Percentiles rank a stretch among this genome's conserved stretches.
These are phyloP conservation scores for Diachrysia chrysitis DNA, from an alignment of 2,888 invertebrate genomes.

Conservation along the genomic window DNA sequence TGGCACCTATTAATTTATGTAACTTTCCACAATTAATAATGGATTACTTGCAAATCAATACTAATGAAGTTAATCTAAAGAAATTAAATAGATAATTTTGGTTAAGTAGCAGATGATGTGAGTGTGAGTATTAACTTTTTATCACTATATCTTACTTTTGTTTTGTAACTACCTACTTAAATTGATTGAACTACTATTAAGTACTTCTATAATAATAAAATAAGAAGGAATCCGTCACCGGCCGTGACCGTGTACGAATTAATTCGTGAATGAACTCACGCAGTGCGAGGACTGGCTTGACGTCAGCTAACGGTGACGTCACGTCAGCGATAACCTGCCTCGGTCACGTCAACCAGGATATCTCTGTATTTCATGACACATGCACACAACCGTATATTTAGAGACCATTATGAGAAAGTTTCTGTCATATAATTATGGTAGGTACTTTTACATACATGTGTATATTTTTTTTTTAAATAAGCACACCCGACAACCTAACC, in stretches of 20 bases:
- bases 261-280: constrained; percentile 86
- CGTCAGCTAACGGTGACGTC: constrained; percentile 78
- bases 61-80: not conserved
- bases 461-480: too few species aligned
- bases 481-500: too few species aligned
- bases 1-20: not conserved
- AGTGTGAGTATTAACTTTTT: not conserved
- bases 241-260: constrained; percentile 77
- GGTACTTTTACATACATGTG: too few species aligned
- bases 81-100: not conserved
- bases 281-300: constrained; percentile 68
- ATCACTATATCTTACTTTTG: not conserved
- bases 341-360: constrained; percentile 62
- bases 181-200: not conserved
- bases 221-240: constrained; percentile 55
- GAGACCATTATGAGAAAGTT: not conserved
- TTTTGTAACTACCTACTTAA: not conserved
- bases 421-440: not conserved
- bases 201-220: constrained; percentile 22
- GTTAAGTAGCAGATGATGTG: not conserved
- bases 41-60: not conserved
- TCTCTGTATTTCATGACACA: constrained; percentile 51
- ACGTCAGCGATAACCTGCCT: constrained; percentile 66
- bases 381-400: constrained; percentile 40
- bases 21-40: not conserved